A percentile compares a stretch with the other conserved stretches of the same genome.
Conservation (phyloP, 2,113 vertebrate genomes). For the Ceyx cyanopectus region DNA sequence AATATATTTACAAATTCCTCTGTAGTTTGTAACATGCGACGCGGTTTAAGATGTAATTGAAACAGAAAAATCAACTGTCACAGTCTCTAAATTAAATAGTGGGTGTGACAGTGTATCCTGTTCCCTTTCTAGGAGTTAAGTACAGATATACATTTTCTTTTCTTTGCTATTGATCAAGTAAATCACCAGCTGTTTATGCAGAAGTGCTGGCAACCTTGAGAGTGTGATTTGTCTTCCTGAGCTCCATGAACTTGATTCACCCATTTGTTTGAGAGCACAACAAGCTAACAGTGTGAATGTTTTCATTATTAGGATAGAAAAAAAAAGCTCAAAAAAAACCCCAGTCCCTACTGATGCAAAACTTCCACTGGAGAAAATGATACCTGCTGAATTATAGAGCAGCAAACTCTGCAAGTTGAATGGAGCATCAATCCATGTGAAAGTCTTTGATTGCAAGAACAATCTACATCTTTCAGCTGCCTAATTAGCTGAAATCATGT, state of each 20-base stretch:
- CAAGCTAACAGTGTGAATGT: background rate
- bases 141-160: background rate
- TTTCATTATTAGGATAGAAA: background rate
- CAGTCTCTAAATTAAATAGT: background rate
- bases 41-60: background rate
- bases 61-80: background rate
- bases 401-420: background rate
- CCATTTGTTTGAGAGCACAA: slow-evolving; percentile 33
- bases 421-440: background rate
- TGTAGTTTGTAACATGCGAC: background rate
- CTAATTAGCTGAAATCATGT: background rate
- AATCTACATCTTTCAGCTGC: background rate
- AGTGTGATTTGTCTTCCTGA: slow-evolving; percentile 29
- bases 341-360: background rate
- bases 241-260: background rate
- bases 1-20: background rate
- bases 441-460: background rate
- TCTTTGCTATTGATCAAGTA: background rate
- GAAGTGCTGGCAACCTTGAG: slow-evolving; percentile 24
- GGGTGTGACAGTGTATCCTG: background rate
- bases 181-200: slow-evolving; percentile 38
- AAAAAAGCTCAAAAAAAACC: background rate
- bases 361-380: background rate
- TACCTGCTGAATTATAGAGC: background rate
- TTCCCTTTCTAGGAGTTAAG: background rate